A percentile compares a stretch with the other conserved stretches of the same genome.
Conservation (phyloP, 1,140 invertebrate species). For the Arctopsyche grandis region DNA sequence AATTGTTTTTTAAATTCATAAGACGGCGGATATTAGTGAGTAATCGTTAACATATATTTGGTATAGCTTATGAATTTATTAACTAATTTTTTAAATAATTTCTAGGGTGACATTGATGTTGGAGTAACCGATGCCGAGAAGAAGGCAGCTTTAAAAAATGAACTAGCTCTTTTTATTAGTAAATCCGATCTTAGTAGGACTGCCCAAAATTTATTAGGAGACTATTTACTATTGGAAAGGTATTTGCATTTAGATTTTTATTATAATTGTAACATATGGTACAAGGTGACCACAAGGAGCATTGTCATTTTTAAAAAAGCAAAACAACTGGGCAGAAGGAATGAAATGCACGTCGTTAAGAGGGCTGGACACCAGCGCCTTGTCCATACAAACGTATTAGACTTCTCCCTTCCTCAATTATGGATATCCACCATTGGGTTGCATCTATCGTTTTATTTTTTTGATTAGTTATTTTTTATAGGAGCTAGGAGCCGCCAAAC, state of each 20-base stretch:
- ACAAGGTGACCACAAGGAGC: too few species aligned
- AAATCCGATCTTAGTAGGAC: conserved; percentile 82
- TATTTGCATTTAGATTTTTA: conserved; percentile 55
- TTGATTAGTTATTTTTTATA: too few species aligned
- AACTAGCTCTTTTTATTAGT: conserved; percentile 71
- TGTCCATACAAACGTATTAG: too few species aligned
- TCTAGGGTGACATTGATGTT: conserved; percentile 77
- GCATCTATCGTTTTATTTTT: too few species aligned
- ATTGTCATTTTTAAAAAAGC: too few species aligned
- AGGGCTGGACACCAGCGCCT: too few species aligned
- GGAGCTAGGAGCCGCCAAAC: too few species aligned
- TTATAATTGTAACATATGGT: not conserved
- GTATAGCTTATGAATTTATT: conserved; percentile 35
- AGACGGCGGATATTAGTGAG: conserved; percentile 79
- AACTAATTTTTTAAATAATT: conserved; percentile 47
- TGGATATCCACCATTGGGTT: too few species aligned
- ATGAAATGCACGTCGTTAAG: too few species aligned
- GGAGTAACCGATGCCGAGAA: conserved; percentile 68
- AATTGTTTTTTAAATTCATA: conserved; percentile 92
- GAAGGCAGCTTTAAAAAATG: conserved; percentile 59
- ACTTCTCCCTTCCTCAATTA: too few species aligned
- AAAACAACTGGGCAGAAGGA: too few species aligned
- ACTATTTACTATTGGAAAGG: conserved; percentile 93
- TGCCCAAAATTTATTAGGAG: conserved; percentile 91
- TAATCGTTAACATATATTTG: conserved; percentile 46